Percentiles rank a stretch among this genome's conserved stretches.
phyloP scores from a whole-genome alignment of 2,888 invertebrate genomes.

The Troilus luridus region DNA sequence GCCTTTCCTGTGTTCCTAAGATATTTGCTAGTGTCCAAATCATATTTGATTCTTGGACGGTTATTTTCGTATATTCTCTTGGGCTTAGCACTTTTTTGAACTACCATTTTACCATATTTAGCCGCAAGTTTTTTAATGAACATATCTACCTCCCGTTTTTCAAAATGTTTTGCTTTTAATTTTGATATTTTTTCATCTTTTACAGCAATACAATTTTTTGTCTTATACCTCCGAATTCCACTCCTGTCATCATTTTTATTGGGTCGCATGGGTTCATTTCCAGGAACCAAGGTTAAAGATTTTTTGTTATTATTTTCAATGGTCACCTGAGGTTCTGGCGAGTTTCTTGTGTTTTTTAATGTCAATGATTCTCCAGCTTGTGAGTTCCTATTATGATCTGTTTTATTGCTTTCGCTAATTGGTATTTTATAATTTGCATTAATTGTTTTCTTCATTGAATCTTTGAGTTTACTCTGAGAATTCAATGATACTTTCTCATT shows the following conservation, averaged over 20 bases:
- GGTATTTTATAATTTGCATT: neutral
- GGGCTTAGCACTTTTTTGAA: constrained; percentile 10
- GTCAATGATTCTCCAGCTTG: neutral
- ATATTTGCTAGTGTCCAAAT: neutral
- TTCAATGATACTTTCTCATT: neutral
- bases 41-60: constrained; percentile 32
- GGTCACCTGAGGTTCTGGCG: neutral
- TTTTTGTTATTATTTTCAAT: neutral
- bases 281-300: neutral
- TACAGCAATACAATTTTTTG: neutral
- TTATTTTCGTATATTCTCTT: constrained; percentile 27
- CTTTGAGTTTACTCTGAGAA: neutral
- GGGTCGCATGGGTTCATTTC: neutral
- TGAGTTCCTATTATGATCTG: neutral
- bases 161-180: constrained; percentile 23
- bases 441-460: neutral
- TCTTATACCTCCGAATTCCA: neutral
- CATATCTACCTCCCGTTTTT: constrained; percentile 30
- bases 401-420: neutral
- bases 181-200: neutral
- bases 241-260: constrained; percentile 13
- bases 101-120: neutral
- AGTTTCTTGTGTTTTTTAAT: neutral
- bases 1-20: neutral
- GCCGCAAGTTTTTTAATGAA: constrained; percentile 25